Conservation (phyloP, 2,888 invertebrate genomes). For the Thymelicus sylvestris region DNA sequence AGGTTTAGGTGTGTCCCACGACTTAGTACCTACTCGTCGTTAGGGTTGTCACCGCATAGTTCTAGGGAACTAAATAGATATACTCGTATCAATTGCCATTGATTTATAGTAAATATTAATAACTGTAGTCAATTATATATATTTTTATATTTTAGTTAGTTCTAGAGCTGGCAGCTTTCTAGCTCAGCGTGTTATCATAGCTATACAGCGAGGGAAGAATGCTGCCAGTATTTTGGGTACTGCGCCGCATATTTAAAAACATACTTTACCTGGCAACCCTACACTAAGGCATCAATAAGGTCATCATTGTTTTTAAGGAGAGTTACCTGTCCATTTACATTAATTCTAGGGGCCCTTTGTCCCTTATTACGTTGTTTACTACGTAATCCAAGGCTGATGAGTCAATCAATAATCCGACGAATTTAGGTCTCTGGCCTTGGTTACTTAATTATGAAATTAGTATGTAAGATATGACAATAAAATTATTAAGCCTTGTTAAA, state of each 20-base stretch:
- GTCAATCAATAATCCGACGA: not conserved
- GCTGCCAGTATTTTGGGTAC: too few species aligned
- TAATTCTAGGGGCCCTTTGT: not conserved
- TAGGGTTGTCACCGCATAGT: not conserved
- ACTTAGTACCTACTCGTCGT: not conserved
- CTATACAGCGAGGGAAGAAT: too few species aligned
- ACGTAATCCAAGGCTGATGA: not conserved
- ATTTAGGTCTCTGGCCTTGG: not conserved
- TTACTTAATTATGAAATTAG: not conserved
- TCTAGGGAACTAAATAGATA: not conserved
- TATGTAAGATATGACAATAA: too few species aligned
- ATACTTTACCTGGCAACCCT: not conserved
- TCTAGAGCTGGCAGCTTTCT: too few species aligned
- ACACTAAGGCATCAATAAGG: not conserved
- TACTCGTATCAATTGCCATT: too few species aligned
- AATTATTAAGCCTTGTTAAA: too few species aligned
- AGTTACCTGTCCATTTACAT: not conserved
- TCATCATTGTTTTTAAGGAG: not conserved
- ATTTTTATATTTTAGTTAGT: too few species aligned
- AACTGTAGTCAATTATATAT: too few species aligned
- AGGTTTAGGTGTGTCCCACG: constrained; percentile 3
- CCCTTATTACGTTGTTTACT: too few species aligned
- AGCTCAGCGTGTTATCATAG: too few species aligned
- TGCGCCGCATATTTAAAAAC: too few species aligned
- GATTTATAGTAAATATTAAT: too few species aligned